Conservation (phyloP, 2,888 invertebrate genomes). For the Marronus borbonicus region DNA sequence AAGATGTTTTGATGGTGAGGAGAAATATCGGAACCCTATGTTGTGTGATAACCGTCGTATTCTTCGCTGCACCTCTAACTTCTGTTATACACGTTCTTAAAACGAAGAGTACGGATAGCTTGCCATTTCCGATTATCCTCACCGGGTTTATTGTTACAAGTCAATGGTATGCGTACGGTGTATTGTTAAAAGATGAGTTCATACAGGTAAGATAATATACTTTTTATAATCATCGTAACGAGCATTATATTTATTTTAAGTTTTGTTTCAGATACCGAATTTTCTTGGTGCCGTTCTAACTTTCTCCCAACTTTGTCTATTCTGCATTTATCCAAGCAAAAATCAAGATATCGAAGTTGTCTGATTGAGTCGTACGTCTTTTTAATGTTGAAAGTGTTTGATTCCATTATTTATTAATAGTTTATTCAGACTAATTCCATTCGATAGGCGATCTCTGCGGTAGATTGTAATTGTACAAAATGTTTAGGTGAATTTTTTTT, state of each 20-base stretch:
- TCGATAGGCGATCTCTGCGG: neutral
- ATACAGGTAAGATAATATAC: constrained; percentile 76
- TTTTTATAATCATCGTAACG: neutral
- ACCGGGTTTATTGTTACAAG: constrained; percentile 86
- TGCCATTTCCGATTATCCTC: constrained; percentile 90
- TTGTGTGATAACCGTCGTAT: constrained; percentile 83
- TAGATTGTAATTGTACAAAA: too few relatives aligned
- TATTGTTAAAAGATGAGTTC: constrained; percentile 83
- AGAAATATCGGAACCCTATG: constrained; percentile 79
- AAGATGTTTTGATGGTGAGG: constrained; percentile 73
- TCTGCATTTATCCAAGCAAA: constrained; percentile 80
- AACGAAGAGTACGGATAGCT: constrained; percentile 85
- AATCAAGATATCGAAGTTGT: constrained; percentile 47
- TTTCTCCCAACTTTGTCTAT: constrained; percentile 82
- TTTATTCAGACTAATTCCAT: neutral
- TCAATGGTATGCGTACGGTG: constrained; percentile 90
- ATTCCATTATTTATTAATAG: neutral
- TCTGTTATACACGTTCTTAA: constrained; percentile 86
- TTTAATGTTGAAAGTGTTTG: neutral
- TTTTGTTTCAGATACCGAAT: constrained; percentile 80
- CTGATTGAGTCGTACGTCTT: neutral
- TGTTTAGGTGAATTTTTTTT: too few relatives aligned
- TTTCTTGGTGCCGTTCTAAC: constrained; percentile 84
- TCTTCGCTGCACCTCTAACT: constrained; percentile 87
- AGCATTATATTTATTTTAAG: constrained; percentile 30